Evolutionary conservation across 2,113 vertebrate genomes (phyloP), one percentile per base, ranked within the genome.

Genomic region (Sturnus vulgaris): DNA sequence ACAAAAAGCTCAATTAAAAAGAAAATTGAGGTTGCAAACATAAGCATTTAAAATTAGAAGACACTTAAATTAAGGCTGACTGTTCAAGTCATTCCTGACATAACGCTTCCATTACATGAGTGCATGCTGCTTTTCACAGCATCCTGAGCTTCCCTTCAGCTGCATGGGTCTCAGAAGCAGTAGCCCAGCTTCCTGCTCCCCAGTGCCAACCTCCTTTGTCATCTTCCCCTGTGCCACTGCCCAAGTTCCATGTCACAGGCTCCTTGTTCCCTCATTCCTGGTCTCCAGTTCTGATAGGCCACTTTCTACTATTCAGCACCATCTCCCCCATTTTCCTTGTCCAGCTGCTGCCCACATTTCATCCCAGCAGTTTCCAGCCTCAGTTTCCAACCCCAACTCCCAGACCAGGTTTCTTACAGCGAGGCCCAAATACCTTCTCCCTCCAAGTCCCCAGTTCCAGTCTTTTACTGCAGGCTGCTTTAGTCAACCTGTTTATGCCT

Each of bases 1-100:
- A 65, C 47, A 88, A 92, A 92, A 78, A 75, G 18, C 52, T 88
- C 68, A 14, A 42, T 81, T 86, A 71, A 68, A 78, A 81, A 64
- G 28, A 89, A 71, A 75, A 70, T 6, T 84, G 57, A 82, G n/a
- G 28, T 46, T 75, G 56, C 82, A 75, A 88, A 92, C 1, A 5
- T 17, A 65, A 80, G 60, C 28, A 47, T 56, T 70, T 35, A 37
- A 83, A 90, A 75, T 60, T 31, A 88, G 57, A 77, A 60, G 81
- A 60, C 6, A 2, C 25, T 14, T 27, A 71, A 79, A 76, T 84
- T 44, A 89, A 69, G 28, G 59, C 60, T 91, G 78, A 52, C 49
- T 65, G 17, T 49, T 25, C 56, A 69, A 53, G 21, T 30, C n/a
- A 22, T 35, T 73, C 55, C 49, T 86, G 60, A 76, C 23, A 53